These are phyloP conservation scores for Phocoena sinus DNA, from an alignment of 2,113 vertebrate species.

Conservation along the genomic window DNA sequence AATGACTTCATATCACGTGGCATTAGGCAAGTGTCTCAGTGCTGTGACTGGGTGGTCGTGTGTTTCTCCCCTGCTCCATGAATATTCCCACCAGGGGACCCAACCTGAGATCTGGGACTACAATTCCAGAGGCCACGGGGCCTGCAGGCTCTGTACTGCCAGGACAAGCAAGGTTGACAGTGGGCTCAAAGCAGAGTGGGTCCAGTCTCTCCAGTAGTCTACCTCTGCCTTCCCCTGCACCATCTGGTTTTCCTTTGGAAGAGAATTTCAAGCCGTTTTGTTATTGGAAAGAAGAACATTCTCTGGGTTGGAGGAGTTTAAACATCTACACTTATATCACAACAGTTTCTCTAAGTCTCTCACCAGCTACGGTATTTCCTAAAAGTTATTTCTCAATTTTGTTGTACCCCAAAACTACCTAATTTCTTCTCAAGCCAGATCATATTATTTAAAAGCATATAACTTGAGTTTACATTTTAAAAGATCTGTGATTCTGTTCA, in stretches of 20 bases:
- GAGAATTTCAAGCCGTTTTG: background rate
- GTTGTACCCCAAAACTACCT: background rate
- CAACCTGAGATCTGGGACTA: background rate
- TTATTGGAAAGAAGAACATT: background rate
- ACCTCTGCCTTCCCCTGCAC: too few species aligned
- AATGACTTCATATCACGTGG: accelerated
- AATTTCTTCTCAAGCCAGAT: background rate
- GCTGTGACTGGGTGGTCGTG: accelerated
- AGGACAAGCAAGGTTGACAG: background rate
- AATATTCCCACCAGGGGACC: background rate
- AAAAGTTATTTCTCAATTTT: background rate
- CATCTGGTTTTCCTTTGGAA: background rate
- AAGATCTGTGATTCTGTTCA: background rate
- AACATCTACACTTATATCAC: background rate
- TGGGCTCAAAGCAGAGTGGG: background rate
- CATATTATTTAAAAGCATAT: background rate
- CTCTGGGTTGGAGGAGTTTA: background rate
- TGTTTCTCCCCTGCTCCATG: background rate
- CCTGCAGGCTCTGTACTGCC: background rate
- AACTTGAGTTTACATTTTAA: background rate
- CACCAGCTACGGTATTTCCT: background rate
- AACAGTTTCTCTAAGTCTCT: background rate
- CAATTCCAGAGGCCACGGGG: background rate
- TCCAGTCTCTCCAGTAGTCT: background rate
- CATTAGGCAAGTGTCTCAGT: too few species aligned